These are phyloP conservation scores for Virgularia gustaviana DNA, from an alignment of 92 coral and sea anemone species.

Conservation along the genomic window DNA sequence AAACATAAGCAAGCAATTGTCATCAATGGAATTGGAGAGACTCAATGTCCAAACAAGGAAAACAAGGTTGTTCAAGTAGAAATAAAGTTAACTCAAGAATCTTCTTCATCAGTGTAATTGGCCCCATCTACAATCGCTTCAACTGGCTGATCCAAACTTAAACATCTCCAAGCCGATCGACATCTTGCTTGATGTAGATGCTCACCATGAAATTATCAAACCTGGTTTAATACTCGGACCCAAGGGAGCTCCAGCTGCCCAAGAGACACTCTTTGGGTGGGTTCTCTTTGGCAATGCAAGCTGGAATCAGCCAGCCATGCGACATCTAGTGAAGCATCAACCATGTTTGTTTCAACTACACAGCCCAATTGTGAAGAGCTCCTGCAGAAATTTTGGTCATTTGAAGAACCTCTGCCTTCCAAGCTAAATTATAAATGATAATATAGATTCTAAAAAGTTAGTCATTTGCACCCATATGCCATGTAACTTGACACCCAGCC, in stretches of 20 bases:
- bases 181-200: constrained; percentile 47
- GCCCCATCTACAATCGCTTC: constrained; percentile 29
- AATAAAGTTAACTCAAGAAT: constrained; percentile 35
- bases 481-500: not conserved
- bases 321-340: constrained; percentile 27
- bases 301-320: not conserved
- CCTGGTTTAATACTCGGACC: constrained; percentile 52
- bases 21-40: constrained; percentile 46
- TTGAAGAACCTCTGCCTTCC: constrained; percentile 51
- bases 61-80: constrained; percentile 34
- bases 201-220: constrained; percentile 47
- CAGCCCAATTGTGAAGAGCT: constrained; percentile 32
- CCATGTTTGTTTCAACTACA: constrained; percentile 17
- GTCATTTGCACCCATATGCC: not conserved
- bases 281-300: constrained; percentile 40
- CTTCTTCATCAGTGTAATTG: constrained; percentile 8
- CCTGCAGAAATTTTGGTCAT: constrained; percentile 47
- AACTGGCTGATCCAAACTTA: constrained; percentile 43
- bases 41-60: constrained; percentile 14
- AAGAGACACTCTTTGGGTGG: constrained; percentile 51
- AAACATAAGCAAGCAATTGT: constrained; percentile 19
- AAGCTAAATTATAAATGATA: constrained; percentile 4
- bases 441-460: not conserved
- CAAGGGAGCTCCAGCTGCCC: constrained; percentile 56
- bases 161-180: constrained; percentile 42